Percentiles rank a stretch among this genome's conserved stretches.
phyloP scores from a whole-genome alignment of 2,888 invertebrate genomes.

The Drosophila niveifrons region DNA sequence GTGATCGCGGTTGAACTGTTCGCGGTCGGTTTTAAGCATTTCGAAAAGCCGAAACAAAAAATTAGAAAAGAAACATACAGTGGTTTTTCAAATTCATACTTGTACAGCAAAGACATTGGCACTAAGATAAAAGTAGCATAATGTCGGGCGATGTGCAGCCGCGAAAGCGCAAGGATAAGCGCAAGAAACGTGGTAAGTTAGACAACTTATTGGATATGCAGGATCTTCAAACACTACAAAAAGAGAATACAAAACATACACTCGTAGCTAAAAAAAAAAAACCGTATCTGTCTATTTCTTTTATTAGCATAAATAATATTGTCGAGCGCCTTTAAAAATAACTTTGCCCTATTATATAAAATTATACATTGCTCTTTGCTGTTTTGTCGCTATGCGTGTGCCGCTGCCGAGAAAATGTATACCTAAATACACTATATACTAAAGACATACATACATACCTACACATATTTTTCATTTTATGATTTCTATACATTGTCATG shows the following conservation, averaged over 20 bases:
- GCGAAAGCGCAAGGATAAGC: slow-evolving; percentile 94
- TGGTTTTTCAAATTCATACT: slow-evolving; percentile 25
- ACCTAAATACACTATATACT: slow-evolving; percentile 15
- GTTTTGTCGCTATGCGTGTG: slow-evolving; percentile 75
- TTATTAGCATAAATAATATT: slow-evolving; percentile 78
- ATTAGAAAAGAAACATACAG: slow-evolving; percentile 35
- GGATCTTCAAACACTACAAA: not conserved
- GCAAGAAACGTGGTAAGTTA: slow-evolving; percentile 89
- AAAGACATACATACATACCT: slow-evolving; percentile 23
- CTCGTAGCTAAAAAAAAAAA: slow-evolving; percentile 28
- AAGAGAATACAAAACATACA: not conserved
- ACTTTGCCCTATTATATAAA: slow-evolving; percentile 84
- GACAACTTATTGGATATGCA: not conserved
- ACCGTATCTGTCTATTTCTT: slow-evolving; percentile 69
- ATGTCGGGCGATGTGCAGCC: slow-evolving; percentile 96
- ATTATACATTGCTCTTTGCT: slow-evolving; percentile 74
- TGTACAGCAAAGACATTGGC: slow-evolving; percentile 44
- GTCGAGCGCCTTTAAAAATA: slow-evolving; percentile 80
- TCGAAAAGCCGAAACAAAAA: slow-evolving; percentile 19
- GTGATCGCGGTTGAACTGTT: slow-evolving; percentile 55
- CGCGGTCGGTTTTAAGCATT: slow-evolving; percentile 42
- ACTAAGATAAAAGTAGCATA: slow-evolving; percentile 72
- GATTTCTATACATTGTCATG: slow-evolving; percentile 43
- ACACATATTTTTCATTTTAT: slow-evolving; percentile 31
- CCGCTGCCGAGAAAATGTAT: slow-evolving; percentile 33